Base-by-base conservation (phyloP, 2,113 vertebrate genomes). In the Oenanthe oenanthe region DNA sequence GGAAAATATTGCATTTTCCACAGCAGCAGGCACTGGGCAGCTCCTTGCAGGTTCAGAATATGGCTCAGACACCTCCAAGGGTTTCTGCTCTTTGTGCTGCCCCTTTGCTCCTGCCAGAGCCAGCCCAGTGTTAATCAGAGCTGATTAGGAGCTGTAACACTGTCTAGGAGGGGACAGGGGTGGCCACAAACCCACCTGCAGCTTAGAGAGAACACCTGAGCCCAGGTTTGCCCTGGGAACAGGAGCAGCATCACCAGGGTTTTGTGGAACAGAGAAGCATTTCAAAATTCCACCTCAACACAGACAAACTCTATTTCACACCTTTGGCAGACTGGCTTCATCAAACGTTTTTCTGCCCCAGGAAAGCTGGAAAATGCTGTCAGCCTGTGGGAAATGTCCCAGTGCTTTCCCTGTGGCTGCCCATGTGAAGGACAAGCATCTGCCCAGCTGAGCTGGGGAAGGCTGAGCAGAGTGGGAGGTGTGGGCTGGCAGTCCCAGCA, bases 401-500 rank as follows among this genome's bases (percentile, higher is more conserved):
- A 16, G 12, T 51, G 26, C 66, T 82, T 51, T 60, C 62, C 28
- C 34, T 24, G 26, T 34, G 79, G 13, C 8, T 25, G 53, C 48
- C 53, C 56, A 19, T 3, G 43, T 50, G 65, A 77, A 62, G 71
- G 36, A 26, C 72, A 18, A 7, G 31, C 36, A 53, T 32, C 45
- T 76, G 67, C 76, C 28, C 17, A 76, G 32, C 50, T 31, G 45
- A 47, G 45, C 45, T 1, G 31, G 67, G 36, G n/a, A 17, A 79
- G 32, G 32, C 43, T 8, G 21, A 29, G 12, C 54, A 58, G n/a
- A 10, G 24, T 28, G 20, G 34, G 32, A 38, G 13, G 7, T 6
- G 19, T 3, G 0, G 58, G 47, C 32, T 38, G 34, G 1, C n/a
- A 47, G 0, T 4, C 15, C 7, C 70, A 29, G 15, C 15, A 24